Base-by-base conservation (phyloP, 2,113 vertebrate species). In the Charadrius vociferus region DNA sequence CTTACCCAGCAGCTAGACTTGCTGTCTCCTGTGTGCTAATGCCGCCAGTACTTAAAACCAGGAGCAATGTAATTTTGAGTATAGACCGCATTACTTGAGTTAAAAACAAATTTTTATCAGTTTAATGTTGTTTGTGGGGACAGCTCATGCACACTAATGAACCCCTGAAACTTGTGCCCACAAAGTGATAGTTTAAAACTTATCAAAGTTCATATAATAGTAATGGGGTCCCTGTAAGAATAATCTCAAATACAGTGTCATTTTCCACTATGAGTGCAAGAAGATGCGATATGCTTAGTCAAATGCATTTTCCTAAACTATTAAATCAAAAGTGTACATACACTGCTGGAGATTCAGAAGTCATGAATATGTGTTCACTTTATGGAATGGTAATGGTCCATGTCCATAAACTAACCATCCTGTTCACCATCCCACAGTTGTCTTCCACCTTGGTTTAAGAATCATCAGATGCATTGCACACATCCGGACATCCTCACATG, bases 21-120 rank as follows among this genome's bases (percentile, higher is more conserved):
- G 49, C 91, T 94, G 96, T 93, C 95, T 95, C 95, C 95, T 93
- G 39, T 82, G 29, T 59, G 50, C n/a, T 94, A 77, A 79, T 62
- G 62, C 45, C 91, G 66, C 39, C 70, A 59, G 22, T 61, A n/a
- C 12, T 49, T 68, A 74, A 90, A 96, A 47, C n/a, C 19, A 27
- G 19, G 71, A 73, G 14, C 58, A 70, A 86, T 74, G 59, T 17
- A 49, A 84, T 93, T 89, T 94, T 84, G 62, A 68, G 20, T 39
- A 70, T 32, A 79, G 39, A 37, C 23, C 4, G 0, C 74, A 41
- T 9, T 79, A 21, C 37, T 45, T 82, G 77, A 85, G 39, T 72
- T 68, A 75, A 86, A 95, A 81, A 5, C 13, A 65, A 37, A 12
- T 85, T 87, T 95, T 95, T 62, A 65, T 84, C 72, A n/a, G n/a